Percentiles rank a stretch among this genome's conserved stretches.
phyloP scores from a whole-genome alignment of 2,888 invertebrate genomes.

The Muschampia plurimacula region DNA sequence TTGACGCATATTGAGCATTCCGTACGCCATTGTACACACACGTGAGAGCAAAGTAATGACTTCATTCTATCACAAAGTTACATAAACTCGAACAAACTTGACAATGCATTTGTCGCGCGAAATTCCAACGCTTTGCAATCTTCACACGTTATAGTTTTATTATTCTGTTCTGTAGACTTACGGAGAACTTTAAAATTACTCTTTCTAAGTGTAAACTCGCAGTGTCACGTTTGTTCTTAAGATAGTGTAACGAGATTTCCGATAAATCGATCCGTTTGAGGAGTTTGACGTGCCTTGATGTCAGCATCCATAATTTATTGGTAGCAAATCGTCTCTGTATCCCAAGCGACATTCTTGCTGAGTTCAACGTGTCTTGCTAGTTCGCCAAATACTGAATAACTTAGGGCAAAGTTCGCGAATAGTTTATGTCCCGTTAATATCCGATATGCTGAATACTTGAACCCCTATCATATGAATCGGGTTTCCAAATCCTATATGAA shows the following conservation, averaged over 20 bases:
- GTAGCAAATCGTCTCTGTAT: conserved; percentile 46
- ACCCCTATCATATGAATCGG: neutral
- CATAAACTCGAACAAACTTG: conserved; percentile 25
- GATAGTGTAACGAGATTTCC: conserved; percentile 29
- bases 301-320: conserved; percentile 48
- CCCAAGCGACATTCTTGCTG: conserved; percentile 50
- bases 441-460: conserved; percentile 25
- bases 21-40: conserved; percentile 1
- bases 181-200: conserved; percentile 31
- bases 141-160: conserved; percentile 34
- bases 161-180: conserved; percentile 26
- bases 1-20: conserved; percentile 27
- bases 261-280: conserved; percentile 32
- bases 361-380: conserved; percentile 49
- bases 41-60: conserved; percentile 26
- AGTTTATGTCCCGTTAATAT: conserved; percentile 43
- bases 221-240: conserved; percentile 26
- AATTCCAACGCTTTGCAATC: conserved; percentile 29
- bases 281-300: conserved; percentile 35
- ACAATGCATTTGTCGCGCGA: conserved; percentile 25
- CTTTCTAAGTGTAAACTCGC: conserved; percentile 30
- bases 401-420: conserved; percentile 46
- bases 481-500: neutral
- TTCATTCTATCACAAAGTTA: conserved; percentile 26
- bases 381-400: conserved; percentile 50